Base-by-base conservation (phyloP, 2,797 vertebrate genomes). In the Typhlichthys eigenmanni region DNA sequence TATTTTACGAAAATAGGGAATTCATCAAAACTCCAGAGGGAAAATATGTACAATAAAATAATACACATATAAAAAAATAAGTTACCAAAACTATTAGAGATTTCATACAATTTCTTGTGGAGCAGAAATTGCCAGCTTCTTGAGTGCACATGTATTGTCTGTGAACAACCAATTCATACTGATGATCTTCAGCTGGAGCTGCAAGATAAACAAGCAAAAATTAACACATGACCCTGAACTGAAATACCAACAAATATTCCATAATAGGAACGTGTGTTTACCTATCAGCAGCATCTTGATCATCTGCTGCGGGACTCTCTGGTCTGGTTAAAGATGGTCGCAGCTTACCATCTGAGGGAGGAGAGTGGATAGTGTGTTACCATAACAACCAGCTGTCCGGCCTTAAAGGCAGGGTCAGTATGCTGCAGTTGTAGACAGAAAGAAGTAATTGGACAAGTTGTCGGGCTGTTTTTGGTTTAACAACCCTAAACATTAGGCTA, bases 221-320 rank as follows among this genome's bases (percentile, higher is more conserved):
- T 29, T 9, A 59, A 32, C n/a, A 13, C 5, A 6, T 7, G 24
- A 13, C n/a, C 17, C 48, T 17, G n/a, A 45, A 29, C 32, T n/a
- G 38, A n/a, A 38, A 6, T 47, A 8, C 48, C 13, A 38, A 60
- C 19, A 38, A 59, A 16, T 19, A 10, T 53, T 2, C 4, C 43
- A 52, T 16, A 1, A 10, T 7, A 49, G 13, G 51, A 7, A 8
- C 0, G 8, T 2, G 11, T 54, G 14, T 51, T 83, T 57, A 92
- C 87, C 88, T 89, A 79, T 90, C 81, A 29, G 85, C 86, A 11
- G 75, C 81, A 0, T 90, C 89, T 47, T 71, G 79, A 3, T 88
- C 85, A 2, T 64, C 83, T 5, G 78, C 73, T 0, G 67, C 65
- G 1, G 66, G 19, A 43, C 49, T 64, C 48, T 87, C 86, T 5